These are phyloP conservation scores for Sepiola atlantica DNA, from an alignment of 2,888 invertebrate species.

Conservation along the genomic window DNA sequence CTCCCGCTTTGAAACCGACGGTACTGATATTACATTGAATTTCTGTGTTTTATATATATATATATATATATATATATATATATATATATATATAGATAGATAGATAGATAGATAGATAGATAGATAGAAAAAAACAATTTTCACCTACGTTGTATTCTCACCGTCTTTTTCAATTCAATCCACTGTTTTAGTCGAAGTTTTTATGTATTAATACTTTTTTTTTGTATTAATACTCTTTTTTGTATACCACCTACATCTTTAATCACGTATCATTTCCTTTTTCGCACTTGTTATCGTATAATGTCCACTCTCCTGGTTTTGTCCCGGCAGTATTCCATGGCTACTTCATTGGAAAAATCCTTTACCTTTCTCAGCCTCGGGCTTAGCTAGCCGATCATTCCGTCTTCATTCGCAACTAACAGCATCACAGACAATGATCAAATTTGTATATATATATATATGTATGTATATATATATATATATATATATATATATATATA, in stretches of 20 bases:
- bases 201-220: neutral
- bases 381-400: neutral
- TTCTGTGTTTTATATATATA: no score
- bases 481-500: neutral
- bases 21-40: no score
- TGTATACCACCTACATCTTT: neutral
- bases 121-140: neutral
- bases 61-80: neutral
- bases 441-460: no score
- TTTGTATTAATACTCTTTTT: neutral
- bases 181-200: neutral
- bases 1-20: no score
- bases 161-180: neutral
- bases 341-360: neutral
- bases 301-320: neutral
- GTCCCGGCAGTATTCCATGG: neutral
- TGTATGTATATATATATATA: neutral
- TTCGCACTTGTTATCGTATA: neutral
- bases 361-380: neutral
- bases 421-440: no score
- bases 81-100: neutral
- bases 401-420: neutral
- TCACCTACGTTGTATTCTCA: neutral
- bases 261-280: neutral
- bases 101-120: neutral